Evolutionary conservation across 2,113 vertebrate species (phyloP), one percentile per base, ranked within the genome.

Genomic region (Chinchilla lanigera): DNA sequence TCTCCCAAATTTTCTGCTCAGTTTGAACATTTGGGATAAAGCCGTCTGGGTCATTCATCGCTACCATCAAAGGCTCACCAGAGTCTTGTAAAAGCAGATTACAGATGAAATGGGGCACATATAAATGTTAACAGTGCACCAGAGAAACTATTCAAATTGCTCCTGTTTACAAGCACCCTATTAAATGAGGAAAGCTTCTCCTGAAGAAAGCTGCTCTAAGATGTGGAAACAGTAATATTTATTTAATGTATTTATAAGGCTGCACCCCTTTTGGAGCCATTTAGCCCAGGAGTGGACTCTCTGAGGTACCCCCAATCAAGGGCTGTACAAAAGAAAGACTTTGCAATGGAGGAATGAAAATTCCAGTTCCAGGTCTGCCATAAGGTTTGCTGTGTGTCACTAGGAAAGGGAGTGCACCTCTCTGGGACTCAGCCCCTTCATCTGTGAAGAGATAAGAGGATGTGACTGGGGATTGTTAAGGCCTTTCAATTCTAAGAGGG

Each of bases 81-180:
- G 96, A 10, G 84, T 58, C 96, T 98, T 98, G 82, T 96, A 96
- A 97, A 97, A 97, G 85, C 90, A 94, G 94, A 97, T 96, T 94
- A 94, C 97, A 95, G 94, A 96, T 80, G 95, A 96, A 97, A 96
- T 88, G 96, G 97, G 81, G 90, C 95, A 75, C 82, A 33, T 77
- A 88, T 86, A 97, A 95, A 95, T 86, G 96, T 82, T 96, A 95
- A 93, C 82, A 73, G 95, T 19, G 13, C 92, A 78, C 90, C 3
- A 5, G 80, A 90, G 90, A 97, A 92, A 88, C 93, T 94, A 90
- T 90, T 95, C 89, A 65, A 95, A 96, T 93, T 63, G 85, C 78
- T 94, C 16, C 84, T 95, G 96, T 94, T 97, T 97, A 96, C 82
- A 95, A 95, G 88, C 60, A 35, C 73, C 93, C 95, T 95, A 86